Conservation (phyloP, 2,113 vertebrate species). For the Sinocyclocheilus maitianheensis region DNA sequence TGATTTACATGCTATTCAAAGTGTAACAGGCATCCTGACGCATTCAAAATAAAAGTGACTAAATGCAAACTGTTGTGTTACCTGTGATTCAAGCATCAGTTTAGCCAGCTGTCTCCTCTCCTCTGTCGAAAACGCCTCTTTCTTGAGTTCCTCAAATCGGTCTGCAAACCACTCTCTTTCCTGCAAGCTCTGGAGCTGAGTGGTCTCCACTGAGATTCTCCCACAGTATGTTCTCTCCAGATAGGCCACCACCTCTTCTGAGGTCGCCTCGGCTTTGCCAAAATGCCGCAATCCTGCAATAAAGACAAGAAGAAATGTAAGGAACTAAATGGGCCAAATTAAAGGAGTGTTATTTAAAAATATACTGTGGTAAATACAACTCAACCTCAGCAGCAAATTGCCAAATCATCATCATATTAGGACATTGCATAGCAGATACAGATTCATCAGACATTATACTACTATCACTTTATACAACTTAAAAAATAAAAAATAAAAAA, state of each 20-base stretch:
- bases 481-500: too few relatives aligned
- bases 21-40: not conserved
- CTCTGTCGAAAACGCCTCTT: constrained; percentile 81
- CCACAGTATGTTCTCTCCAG: constrained; percentile 87
- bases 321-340: not conserved
- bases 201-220: constrained; percentile 88
- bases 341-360: not conserved
- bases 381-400: too few relatives aligned
- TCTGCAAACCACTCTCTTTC: constrained; percentile 89
- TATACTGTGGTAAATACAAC: too few relatives aligned
- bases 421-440: too few relatives aligned
- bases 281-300: constrained; percentile 82
- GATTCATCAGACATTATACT: too few relatives aligned
- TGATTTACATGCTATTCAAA: not conserved
- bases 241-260: constrained; percentile 87
- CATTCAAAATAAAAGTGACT: not conserved
- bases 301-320: not conserved
- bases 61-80: constrained; percentile 55
- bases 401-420: too few relatives aligned
- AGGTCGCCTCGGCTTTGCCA: constrained; percentile 82
- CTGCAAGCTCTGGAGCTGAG: constrained; percentile 84
- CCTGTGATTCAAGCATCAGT: constrained; percentile 96
- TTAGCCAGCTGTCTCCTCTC: constrained; percentile 85
- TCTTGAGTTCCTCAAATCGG: constrained; percentile 90
- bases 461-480: too few relatives aligned